Percentiles rank a stretch among this genome's conserved stretches.
Evolutionary conservation across 1,140 invertebrate genomes (phyloP).

Genomic region (Hyles euphorbiae): DNA sequence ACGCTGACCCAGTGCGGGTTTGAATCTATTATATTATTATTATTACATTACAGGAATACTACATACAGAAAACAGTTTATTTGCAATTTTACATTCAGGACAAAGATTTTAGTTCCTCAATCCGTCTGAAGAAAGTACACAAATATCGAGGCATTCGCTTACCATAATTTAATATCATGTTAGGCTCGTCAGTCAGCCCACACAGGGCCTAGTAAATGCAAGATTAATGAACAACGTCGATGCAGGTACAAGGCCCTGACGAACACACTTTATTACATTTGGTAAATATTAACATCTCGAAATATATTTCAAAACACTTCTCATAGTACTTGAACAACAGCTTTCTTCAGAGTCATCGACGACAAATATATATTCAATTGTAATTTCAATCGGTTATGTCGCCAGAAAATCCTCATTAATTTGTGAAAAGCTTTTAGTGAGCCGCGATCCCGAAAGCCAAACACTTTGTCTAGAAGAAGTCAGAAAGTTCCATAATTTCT

Average conservation of each 20-base stretch:
- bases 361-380: slow-evolving; percentile 3
- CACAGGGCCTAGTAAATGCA: slow-evolving; percentile 62
- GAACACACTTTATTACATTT: no score
- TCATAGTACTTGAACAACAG: no score
- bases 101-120: no score
- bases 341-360: no score
- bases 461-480: slow-evolving; percentile 71
- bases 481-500: slow-evolving; percentile 74
- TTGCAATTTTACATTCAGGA: no score
- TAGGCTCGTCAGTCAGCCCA: slow-evolving; percentile 57
- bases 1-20: no score
- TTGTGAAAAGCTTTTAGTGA: slow-evolving; percentile 59
- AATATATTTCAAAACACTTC: no score
- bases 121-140: no score
- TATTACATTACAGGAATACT: no score
- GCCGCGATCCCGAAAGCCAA: slow-evolving; percentile 60
- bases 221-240: slow-evolving; percentile 60
- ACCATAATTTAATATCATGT: slow-evolving; percentile 69
- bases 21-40: no score
- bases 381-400: slow-evolving; percentile 10
- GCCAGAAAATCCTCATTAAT: slow-evolving; percentile 49
- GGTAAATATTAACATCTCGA: no score
- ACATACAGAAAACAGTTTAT: no score
- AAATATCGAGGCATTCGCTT: slow-evolving; percentile 29
- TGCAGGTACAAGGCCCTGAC: slow-evolving; percentile 9